Evolutionary conservation across 53 echinoderm and acorn worm genomes (phyloP).

Genomic region (Echinometra lucunter): DNA sequence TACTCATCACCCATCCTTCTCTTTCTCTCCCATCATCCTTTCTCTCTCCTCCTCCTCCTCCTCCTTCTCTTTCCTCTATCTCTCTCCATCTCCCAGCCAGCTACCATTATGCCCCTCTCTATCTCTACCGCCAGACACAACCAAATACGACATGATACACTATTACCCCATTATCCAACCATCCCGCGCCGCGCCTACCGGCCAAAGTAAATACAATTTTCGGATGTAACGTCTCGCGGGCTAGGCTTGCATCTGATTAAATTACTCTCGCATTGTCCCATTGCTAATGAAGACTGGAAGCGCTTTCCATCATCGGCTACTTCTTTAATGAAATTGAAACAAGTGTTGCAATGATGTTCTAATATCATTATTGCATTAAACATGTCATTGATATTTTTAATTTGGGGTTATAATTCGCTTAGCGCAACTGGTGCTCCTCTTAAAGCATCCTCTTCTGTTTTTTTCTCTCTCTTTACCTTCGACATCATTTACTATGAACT

Average conservation of each 20-base stretch:
- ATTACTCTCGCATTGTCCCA: conserved; percentile 83
- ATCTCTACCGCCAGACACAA: conserved; percentile 9
- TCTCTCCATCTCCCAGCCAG: conserved; percentile 21
- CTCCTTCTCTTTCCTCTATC: not conserved
- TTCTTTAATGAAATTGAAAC: conserved; percentile 28
- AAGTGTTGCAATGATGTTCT: not conserved
- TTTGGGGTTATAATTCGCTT: not conserved
- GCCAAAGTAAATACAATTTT: conserved; percentile 67
- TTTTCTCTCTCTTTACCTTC: not conserved
- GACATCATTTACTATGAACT: too few relatives aligned
- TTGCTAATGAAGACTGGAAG: conserved; percentile 73
- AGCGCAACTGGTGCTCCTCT: not conserved
- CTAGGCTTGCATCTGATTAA: conserved; percentile 77
- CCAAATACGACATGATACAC: conserved; percentile 48
- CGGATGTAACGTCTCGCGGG: conserved; percentile 32
- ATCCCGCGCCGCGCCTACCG: conserved; percentile 56
- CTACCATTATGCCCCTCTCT: conserved; percentile 18
- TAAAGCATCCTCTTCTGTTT: not conserved
- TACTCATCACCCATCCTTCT: not conserved
- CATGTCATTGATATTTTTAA: conserved; percentile 25
- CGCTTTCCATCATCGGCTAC: conserved; percentile 53
- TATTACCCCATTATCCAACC: conserved; percentile 50
- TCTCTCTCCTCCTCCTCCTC: not conserved
- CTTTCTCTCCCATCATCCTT: not conserved
- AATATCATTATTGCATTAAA: conserved; percentile 31